Base-by-base conservation (phyloP, 2,888 invertebrate species). In the Ichneumon xanthorius region DNA sequence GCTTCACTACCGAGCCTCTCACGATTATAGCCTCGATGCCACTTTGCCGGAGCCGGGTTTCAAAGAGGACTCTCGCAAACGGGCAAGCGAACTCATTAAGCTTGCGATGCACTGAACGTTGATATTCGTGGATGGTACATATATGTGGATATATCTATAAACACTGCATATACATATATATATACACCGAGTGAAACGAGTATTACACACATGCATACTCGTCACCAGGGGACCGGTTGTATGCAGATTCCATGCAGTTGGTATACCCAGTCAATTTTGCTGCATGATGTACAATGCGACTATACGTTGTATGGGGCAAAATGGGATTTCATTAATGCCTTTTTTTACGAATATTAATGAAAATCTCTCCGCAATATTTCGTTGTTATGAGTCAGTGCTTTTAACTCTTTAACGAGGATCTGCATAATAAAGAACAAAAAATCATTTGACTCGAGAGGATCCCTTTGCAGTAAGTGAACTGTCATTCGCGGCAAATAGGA, bases 61-160 rank as follows among this genome's bases (percentile, higher is more conserved):
- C 83, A 87, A 85, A 85, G 87, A 81, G 86, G 79, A 86, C 80
- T 86, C 85, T 86, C 85, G 87, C 85, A 81, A 86, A 86, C 82
- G 82, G 85, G 87, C 88, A 86, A 88, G 87, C 85, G 84, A 85
- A 85, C 87, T 86, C 86, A 85, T 87, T 84, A 86, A 86, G 86
- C 84, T 75, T 82, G 78, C 81, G 82, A 84, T 86, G 86, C 86
- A 81, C 83, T 86, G 86, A 80, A 87, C 86, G 82, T 85, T 86
- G 86, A 85, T 88, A 82, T 87, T 87, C 86, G 81, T 61, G 63
- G 81, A 75, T 81, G 79, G 50, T 65, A 68, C 26, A 70, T 40
- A 37, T 68, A 63, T 33, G n/a, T 45, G 45, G 4, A 22, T 68
- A 19, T 45, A 40, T 45, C 2, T 68, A 68, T 68, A 68, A 19